Conservation (phyloP, 2,888 invertebrate genomes). For the Pantelozetes paolii region DNA sequence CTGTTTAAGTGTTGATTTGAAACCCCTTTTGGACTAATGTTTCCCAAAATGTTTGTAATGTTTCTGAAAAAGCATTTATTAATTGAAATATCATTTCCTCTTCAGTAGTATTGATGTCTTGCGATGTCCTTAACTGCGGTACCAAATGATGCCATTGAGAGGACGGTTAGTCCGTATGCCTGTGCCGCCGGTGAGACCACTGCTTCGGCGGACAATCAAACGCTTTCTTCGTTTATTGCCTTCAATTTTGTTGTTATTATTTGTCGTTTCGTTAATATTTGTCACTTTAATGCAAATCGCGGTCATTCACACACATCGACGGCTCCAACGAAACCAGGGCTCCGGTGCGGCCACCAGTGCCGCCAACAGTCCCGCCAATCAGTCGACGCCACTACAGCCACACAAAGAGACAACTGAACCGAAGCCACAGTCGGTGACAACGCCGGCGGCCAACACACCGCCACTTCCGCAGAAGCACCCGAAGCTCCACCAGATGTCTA, state of each 20-base stretch:
- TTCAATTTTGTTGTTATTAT: constrained; percentile 46
- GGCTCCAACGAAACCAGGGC: constrained; percentile 12
- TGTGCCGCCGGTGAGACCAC: constrained; percentile 47
- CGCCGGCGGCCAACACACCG: background rate
- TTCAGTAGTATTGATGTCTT: constrained; percentile 19
- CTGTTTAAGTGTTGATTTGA: no score
- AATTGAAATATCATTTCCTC: no score
- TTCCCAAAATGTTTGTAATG: no score
- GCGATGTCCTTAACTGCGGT: background rate
- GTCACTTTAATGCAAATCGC: constrained; percentile 48
- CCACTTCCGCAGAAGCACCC: background rate
- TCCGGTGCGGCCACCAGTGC: background rate
- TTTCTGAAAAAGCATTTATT: no score
- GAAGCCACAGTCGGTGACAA: background rate
- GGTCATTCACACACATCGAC: constrained; percentile 47
- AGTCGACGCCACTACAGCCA: background rate
- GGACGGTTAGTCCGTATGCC: constrained; percentile 45
- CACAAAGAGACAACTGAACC: background rate
- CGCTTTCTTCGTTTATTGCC: constrained; percentile 47
- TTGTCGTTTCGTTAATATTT: constrained; percentile 48
- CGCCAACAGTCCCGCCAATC: constrained; percentile 7
- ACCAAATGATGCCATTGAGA: constrained; percentile 19
- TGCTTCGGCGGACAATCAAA: constrained; percentile 47
- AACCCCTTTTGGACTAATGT: no score
- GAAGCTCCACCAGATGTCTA: background rate